Conservation (phyloP, 2,888 invertebrate genomes). For the Leucophenga maculata region DNA sequence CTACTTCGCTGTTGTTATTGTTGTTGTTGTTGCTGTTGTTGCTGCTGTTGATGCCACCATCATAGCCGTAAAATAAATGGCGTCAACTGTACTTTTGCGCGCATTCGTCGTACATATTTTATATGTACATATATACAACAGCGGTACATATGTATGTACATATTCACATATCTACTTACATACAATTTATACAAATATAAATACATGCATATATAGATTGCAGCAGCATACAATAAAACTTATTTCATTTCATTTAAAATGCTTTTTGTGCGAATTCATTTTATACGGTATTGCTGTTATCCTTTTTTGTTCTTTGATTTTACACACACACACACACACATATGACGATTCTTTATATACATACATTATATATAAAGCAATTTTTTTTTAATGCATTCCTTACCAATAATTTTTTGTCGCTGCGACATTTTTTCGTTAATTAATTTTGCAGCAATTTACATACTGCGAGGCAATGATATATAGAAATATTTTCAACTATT, state of each 20-base stretch:
- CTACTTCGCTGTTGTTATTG: neutral
- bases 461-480: conserved; percentile 56
- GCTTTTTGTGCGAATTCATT: conserved; percentile 51
- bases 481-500: too few species aligned
- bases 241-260: conserved; percentile 64
- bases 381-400: conserved; percentile 21
- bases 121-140: conserved; percentile 15
- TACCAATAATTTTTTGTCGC: conserved; percentile 31
- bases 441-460: conserved; percentile 63
- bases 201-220: conserved; percentile 23
- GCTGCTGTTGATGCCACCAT: conserved; percentile 14
- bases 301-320: conserved; percentile 53
- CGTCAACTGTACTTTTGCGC: conserved; percentile 66
- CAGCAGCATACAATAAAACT: conserved; percentile 51
- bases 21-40: conserved; percentile 6
- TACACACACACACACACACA: conserved; percentile 7
- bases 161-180: conserved; percentile 24
- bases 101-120: conserved; percentile 21
- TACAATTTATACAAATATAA: conserved; percentile 36
- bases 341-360: neutral
- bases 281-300: conserved; percentile 39
- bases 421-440: conserved; percentile 60
- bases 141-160: conserved; percentile 15
- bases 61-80: conserved; percentile 57
- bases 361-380: conserved; percentile 15